phyloP scores from a whole-genome alignment of 2,888 invertebrate genomes.

The Pandemis corylana region DNA sequence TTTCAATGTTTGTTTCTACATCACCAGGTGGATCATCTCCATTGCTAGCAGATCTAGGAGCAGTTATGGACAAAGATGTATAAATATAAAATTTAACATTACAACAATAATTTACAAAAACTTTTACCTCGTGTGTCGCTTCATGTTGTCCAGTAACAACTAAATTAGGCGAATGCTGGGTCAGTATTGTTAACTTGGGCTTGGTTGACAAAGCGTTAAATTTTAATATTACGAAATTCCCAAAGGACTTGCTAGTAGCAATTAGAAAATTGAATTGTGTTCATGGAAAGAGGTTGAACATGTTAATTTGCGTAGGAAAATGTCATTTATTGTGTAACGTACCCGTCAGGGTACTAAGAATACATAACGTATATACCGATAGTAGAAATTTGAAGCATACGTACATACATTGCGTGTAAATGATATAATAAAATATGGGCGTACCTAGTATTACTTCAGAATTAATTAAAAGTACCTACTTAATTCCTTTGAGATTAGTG shows the following conservation, averaged over 20 bases:
- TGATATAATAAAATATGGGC: neutral
- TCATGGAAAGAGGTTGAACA: conserved; percentile 46
- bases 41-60: conserved; percentile 47
- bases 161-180: conserved; percentile 1
- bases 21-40: conserved; percentile 45
- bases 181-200: conserved; percentile 39
- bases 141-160: conserved; percentile 48
- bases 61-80: neutral
- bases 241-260: conserved; percentile 49
- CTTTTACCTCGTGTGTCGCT: conserved; percentile 53
- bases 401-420: neutral
- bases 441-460: neutral
- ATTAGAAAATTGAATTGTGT: conserved; percentile 56
- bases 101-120: neutral
- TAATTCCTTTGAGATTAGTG: neutral
- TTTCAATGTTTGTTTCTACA: conserved; percentile 41
- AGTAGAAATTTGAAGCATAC: neutral
- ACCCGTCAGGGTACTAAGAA: neutral
- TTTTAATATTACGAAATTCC: conserved; percentile 48
- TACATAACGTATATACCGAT: neutral
- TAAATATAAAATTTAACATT: neutral
- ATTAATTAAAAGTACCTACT: neutral
- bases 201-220: conserved; percentile 43
- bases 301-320: conserved; percentile 12
- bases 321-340: conserved; percentile 6